Conservation (phyloP, 2,888 invertebrate genomes). For the Pherbina coryleti region DNA sequence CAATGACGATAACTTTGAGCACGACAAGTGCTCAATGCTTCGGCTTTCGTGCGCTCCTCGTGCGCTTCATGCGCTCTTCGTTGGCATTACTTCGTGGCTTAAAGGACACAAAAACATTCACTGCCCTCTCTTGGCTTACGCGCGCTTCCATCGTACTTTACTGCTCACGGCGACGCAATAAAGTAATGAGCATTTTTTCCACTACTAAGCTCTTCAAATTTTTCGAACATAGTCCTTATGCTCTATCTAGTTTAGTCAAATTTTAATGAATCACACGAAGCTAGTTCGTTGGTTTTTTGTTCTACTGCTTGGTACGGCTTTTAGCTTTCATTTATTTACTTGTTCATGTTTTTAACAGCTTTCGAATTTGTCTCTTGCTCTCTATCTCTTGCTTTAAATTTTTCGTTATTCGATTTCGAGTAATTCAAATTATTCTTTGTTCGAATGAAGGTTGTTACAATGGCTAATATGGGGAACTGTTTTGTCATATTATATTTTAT, state of each 20-base stretch:
- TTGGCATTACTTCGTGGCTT: background rate
- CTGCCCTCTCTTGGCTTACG: too few relatives aligned
- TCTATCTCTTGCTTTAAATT: background rate
- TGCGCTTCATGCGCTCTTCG: background rate
- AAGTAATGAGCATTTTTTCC: too few relatives aligned
- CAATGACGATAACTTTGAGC: background rate
- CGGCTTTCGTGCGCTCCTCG: background rate
- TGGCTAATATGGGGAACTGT: conserved; percentile 34
- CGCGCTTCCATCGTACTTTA: background rate
- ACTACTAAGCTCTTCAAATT: too few relatives aligned
- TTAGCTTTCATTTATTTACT: background rate
- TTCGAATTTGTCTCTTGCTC: background rate
- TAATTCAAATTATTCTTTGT: background rate
- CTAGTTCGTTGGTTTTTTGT: background rate
- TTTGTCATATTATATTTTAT: conserved; percentile 1
- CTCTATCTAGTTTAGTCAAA: too few relatives aligned
- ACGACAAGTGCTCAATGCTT: background rate
- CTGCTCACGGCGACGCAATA: background rate
- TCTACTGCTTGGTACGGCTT: background rate
- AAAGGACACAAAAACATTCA: too few relatives aligned
- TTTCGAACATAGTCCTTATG: too few relatives aligned
- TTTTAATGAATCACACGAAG: background rate
- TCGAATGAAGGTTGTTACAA: conserved; percentile 49
- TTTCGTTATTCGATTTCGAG: background rate
- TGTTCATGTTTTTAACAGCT: background rate